Percentiles rank a stretch among this genome's conserved stretches.
Evolutionary conservation across 2,888 invertebrate genomes (phyloP).

Genomic region (Hirtodrosophila cameraria): DNA sequence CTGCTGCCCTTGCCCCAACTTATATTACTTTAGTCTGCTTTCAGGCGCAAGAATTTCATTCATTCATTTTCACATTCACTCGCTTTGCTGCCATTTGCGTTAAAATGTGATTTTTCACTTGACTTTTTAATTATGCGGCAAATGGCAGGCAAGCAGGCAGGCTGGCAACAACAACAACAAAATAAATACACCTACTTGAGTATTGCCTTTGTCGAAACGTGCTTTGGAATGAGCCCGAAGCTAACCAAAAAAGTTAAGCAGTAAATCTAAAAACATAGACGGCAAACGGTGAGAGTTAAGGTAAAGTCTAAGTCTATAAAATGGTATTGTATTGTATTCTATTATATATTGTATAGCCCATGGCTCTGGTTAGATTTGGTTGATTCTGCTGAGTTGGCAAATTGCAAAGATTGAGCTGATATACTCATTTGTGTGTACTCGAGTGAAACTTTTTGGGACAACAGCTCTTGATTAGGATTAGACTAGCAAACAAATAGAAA

Average conservation of each 20-base stretch:
- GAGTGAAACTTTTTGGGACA: constrained; percentile 19
- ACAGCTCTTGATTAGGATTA: constrained; percentile 22
- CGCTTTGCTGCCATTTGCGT: constrained; percentile 57
- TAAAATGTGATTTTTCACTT: constrained; percentile 81
- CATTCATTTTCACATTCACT: constrained; percentile 60
- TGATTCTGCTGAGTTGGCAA: constrained; percentile 47
- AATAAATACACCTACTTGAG: constrained; percentile 75
- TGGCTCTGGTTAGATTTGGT: constrained; percentile 27
- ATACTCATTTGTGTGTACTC: constrained; percentile 44
- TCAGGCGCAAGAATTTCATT: constrained; percentile 77
- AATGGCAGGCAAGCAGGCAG: constrained; percentile 37
- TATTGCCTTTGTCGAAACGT: constrained; percentile 52
- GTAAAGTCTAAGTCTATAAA: constrained; percentile 22
- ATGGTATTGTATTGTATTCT: constrained; percentile 28
- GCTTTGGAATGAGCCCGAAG: constrained; percentile 47
- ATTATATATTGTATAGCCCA: background rate
- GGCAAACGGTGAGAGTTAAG: constrained; percentile 2
- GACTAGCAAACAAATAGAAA: constrained; percentile 7
- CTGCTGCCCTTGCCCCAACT: constrained; percentile 30
- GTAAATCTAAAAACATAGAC: constrained; percentile 68
- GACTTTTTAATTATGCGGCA: constrained; percentile 79
- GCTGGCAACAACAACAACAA: constrained; percentile 13
- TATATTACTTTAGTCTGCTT: constrained; percentile 75
- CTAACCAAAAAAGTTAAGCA: constrained; percentile 67
- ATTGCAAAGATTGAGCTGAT: constrained; percentile 53